Conservation (phyloP, 2,888 invertebrate genomes). For the Heliconius cydno region DNA sequence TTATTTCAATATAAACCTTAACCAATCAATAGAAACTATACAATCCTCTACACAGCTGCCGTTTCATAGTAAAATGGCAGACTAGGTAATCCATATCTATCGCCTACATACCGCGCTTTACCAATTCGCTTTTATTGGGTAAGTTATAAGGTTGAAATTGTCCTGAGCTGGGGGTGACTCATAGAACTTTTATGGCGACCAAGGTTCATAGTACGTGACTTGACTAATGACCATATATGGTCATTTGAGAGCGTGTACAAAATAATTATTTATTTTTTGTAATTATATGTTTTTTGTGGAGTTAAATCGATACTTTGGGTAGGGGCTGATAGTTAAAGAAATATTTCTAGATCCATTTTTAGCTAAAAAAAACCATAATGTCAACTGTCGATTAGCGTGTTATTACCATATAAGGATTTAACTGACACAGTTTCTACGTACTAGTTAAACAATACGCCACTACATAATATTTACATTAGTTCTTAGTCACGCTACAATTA, state of each 20-base stretch:
- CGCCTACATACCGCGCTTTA: slow-evolving; percentile 59
- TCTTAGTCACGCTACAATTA: slow-evolving; percentile 11
- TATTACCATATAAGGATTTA: slow-evolving; percentile 20
- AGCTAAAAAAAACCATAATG: background rate
- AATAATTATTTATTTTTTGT: slow-evolving; percentile 35
- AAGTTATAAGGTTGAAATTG: slow-evolving; percentile 55
- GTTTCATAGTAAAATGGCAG: slow-evolving; percentile 26
- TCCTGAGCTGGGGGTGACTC: slow-evolving; percentile 59
- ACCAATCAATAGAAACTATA: background rate
- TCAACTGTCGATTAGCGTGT: slow-evolving; percentile 3
- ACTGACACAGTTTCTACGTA: slow-evolving; percentile 14
- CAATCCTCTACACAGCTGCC: background rate
- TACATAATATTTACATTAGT: background rate
- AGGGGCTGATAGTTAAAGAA: background rate
- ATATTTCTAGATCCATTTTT: background rate
- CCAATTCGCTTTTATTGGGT: slow-evolving; percentile 48
- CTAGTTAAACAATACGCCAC: slow-evolving; percentile 1
- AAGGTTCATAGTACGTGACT: slow-evolving; percentile 63
- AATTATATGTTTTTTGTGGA: too few relatives aligned
- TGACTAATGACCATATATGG: slow-evolving; percentile 65
- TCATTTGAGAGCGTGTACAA: slow-evolving; percentile 62
- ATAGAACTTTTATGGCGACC: slow-evolving; percentile 60
- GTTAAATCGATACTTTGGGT: background rate
- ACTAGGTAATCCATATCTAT: slow-evolving; percentile 68
- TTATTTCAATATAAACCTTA: background rate